These are phyloP conservation scores for Eulithis prunata DNA, from an alignment of 2,888 invertebrate genomes.

Conservation along the genomic window DNA sequence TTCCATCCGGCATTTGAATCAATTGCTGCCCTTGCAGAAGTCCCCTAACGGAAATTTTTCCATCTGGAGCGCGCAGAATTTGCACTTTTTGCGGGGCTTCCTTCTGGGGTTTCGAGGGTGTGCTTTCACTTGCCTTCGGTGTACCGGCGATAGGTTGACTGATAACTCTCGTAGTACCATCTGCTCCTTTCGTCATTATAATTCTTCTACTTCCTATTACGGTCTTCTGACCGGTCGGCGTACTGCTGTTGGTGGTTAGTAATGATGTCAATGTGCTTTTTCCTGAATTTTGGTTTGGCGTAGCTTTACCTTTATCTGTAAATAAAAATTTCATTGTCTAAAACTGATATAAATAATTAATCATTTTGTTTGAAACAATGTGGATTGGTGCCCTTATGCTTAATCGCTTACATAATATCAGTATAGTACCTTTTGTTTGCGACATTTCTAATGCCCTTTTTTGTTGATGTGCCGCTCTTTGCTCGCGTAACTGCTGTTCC, in stretches of 20 bases:
- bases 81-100: constrained; percentile 91
- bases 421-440: constrained; percentile 76
- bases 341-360: too few relatives aligned
- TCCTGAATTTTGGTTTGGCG: constrained; percentile 82
- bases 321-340: constrained; percentile 36
- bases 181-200: constrained; percentile 90
- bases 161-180: constrained; percentile 87
- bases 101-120: constrained; percentile 67
- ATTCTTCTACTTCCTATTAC: constrained; percentile 87
- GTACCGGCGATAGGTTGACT: constrained; percentile 82
- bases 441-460: constrained; percentile 89
- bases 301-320: constrained; percentile 71
- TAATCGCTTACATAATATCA: neutral
- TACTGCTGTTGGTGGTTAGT: constrained; percentile 80
- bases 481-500: constrained; percentile 95
- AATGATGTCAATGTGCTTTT: constrained; percentile 88
- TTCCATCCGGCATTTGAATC: constrained; percentile 96
- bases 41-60: constrained; percentile 96
- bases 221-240: constrained; percentile 85
- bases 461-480: constrained; percentile 95
- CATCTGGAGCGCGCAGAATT: constrained; percentile 95
- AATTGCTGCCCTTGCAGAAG: constrained; percentile 96
- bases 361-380: neutral
- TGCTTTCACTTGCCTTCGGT: constrained; percentile 56
- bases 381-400: neutral